Conservation (phyloP, 1,140 invertebrate genomes). For the Lepidurus packardi region DNA sequence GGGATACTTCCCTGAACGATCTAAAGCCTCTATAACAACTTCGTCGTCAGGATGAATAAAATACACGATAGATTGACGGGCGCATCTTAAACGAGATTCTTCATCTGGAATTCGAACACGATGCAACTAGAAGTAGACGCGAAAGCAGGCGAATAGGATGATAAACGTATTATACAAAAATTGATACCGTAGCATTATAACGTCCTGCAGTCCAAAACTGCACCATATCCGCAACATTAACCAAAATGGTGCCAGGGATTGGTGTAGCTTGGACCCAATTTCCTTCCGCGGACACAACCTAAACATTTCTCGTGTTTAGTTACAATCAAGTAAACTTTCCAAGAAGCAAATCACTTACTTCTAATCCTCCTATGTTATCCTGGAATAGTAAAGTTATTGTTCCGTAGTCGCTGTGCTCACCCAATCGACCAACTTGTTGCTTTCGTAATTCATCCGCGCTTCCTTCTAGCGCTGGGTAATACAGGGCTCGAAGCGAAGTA, state of each 20-base stretch:
- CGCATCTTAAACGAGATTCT: slow-evolving; percentile 51
- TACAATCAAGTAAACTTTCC: background rate
- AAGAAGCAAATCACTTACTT: slow-evolving; percentile 41
- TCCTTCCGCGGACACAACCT: slow-evolving; percentile 47
- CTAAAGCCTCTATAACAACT: slow-evolving; percentile 53
- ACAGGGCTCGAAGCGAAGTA: slow-evolving; percentile 60
- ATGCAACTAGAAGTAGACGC: slow-evolving; percentile 52
- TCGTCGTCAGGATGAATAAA: slow-evolving; percentile 67
- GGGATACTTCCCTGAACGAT: slow-evolving; percentile 25
- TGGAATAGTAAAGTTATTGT: slow-evolving; percentile 47
- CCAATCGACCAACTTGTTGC: slow-evolving; percentile 56
- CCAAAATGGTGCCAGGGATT: slow-evolving; percentile 66
- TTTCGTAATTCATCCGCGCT: slow-evolving; percentile 39
- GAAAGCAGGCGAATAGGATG: background rate
- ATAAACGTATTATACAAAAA: slow-evolving; percentile 28
- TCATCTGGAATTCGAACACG: slow-evolving; percentile 64
- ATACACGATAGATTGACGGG: slow-evolving; percentile 65
- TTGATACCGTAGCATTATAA: slow-evolving; percentile 60
- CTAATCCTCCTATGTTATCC: slow-evolving; percentile 46
- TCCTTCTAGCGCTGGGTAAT: slow-evolving; percentile 54
- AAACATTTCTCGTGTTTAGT: background rate
- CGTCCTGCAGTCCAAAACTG: slow-evolving; percentile 66
- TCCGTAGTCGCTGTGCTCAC: slow-evolving; percentile 48
- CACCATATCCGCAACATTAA: slow-evolving; percentile 71
- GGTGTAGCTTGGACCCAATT: slow-evolving; percentile 69